A percentile compares a stretch with the other conserved stretches of the same genome.
These are phyloP conservation scores for Polydesmus complanatus DNA, from an alignment of 2,888 invertebrate species.

Conservation along the genomic window DNA sequence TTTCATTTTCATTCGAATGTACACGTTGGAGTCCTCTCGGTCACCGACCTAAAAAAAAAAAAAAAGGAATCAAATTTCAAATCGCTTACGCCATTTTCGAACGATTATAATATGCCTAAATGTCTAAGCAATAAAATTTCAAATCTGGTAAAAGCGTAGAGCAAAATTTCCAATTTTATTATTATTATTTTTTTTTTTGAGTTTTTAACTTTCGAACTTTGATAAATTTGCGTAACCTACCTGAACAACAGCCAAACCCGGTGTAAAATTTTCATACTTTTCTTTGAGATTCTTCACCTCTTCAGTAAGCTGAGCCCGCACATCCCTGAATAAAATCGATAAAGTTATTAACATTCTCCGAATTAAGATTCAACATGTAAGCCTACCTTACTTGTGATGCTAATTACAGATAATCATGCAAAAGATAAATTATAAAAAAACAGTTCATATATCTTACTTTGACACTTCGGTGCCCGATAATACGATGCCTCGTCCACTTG, in stretches of 20 bases:
- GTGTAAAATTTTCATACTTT: slow-evolving; percentile 45
- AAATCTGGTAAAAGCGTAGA: slow-evolving; percentile 1
- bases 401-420: neutral
- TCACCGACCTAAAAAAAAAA: slow-evolving; percentile 63
- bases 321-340: slow-evolving; percentile 43
- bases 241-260: slow-evolving; percentile 70
- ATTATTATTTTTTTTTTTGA: too few species aligned
- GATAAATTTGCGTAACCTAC: slow-evolving; percentile 26
- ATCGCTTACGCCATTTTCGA: neutral
- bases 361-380: too few species aligned
- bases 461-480: slow-evolving; percentile 35
- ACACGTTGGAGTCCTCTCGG: slow-evolving; percentile 94
- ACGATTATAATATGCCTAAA: neutral
- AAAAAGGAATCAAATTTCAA: slow-evolving; percentile 2
- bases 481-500: slow-evolving; percentile 19
- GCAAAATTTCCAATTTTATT: too few species aligned
- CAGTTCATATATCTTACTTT: slow-evolving; percentile 40
- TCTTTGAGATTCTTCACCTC: slow-evolving; percentile 48
- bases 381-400: neutral
- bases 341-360: too few species aligned
- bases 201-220: too few species aligned
- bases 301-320: slow-evolving; percentile 49
- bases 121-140: neutral
- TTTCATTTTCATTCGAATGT: slow-evolving; percentile 90
- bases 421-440: neutral